Base-by-base conservation (phyloP, 2,113 vertebrate species). In the Dolichallabes microphthalmus region DNA sequence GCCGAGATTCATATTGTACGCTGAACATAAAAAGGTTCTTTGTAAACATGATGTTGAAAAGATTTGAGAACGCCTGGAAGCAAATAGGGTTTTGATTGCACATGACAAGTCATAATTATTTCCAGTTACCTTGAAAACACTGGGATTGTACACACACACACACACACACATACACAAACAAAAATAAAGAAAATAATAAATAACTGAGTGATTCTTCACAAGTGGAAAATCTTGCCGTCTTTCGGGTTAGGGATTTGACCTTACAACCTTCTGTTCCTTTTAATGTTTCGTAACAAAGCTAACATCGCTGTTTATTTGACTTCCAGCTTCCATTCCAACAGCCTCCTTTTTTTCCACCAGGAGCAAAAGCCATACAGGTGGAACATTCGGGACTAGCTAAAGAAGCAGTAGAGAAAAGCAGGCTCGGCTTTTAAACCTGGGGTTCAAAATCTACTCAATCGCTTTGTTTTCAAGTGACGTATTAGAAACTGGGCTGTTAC, bases 401-500 rank as follows among this genome's bases (percentile, higher is more conserved):
- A 27, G 27, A 52, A 55, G 14, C 74, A 73, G 11, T 45, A 22
- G 68, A n/a, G 20, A 20, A 45, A 50, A 45, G 20, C 35, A 4
- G 17, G 20, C 32, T 68, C 32, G 27, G 2, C 19, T 71, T 71
- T 39, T 71, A 35, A 35, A 8, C 45, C 32, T 12, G 14, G 32
- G 12, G 35, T 10, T 22, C 50, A 52, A 1, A n/a, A 5, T n/a
- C 10, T 1, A 25, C 25, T 4, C 27, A 32, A 30, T 57, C 57
- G 6, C 57, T 10, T 50, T 82, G 45, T 58, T 55, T 32, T 20
- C 10, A 13, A 35, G 30, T 35, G 20, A 45, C 20, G 27, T 32
- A 25, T 53, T 17, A 77, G 52, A 57, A 57, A 19, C n/a, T 11
- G 10, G n/a, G 2, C 4, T 92, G 96, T 96, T 93, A 98, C 97